A percentile compares a stretch with the other conserved stretches of the same genome.
Evolutionary conservation across 2,113 vertebrate genomes (phyloP).

Genomic region (Gila orcuttii): DNA sequence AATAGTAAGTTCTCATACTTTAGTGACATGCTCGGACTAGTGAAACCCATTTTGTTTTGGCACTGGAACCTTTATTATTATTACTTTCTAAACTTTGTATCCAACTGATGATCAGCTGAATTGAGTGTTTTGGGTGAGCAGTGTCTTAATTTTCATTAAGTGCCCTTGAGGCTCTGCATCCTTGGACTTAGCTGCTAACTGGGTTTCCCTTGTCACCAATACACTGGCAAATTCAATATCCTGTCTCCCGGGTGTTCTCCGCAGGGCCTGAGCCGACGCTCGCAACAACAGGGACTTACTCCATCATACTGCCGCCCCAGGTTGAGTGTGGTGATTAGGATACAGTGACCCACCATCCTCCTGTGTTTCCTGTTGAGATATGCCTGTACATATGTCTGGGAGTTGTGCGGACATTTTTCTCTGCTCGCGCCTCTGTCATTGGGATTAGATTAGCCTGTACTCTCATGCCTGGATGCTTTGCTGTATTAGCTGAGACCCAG

Average conservation of each 20-base stretch:
- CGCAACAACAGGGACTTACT: constrained; percentile 42
- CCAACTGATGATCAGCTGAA: constrained; percentile 26
- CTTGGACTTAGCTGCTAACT: constrained; percentile 57
- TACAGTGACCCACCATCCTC: constrained; percentile 11
- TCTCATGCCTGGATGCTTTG: constrained; percentile 50
- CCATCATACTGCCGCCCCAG: constrained; percentile 40
- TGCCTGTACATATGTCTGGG: constrained; percentile 14
- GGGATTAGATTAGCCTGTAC: constrained; percentile 54
- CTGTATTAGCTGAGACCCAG: constrained; percentile 50
- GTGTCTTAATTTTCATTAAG: constrained; percentile 63
- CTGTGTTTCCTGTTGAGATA: constrained; percentile 1
- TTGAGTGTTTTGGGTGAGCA: constrained; percentile 35
- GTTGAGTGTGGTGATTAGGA: constrained; percentile 8
- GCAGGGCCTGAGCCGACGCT: constrained; percentile 27
- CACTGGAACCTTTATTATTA: not conserved
- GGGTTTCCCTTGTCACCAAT: constrained; percentile 57
- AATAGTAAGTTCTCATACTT: not conserved
- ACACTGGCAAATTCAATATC: constrained; percentile 60
- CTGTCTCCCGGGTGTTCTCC: constrained; percentile 49
- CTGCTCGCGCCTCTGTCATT: constrained; percentile 31
- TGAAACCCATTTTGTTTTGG: not conserved
- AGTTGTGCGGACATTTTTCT: constrained; percentile 20
- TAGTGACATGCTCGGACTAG: not conserved
- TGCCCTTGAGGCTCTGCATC: constrained; percentile 52
- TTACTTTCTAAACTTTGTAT: not conserved